These are phyloP conservation scores for Hydropsyche betteni DNA, from an alignment of 2,888 invertebrate genomes.

Conservation along the genomic window DNA sequence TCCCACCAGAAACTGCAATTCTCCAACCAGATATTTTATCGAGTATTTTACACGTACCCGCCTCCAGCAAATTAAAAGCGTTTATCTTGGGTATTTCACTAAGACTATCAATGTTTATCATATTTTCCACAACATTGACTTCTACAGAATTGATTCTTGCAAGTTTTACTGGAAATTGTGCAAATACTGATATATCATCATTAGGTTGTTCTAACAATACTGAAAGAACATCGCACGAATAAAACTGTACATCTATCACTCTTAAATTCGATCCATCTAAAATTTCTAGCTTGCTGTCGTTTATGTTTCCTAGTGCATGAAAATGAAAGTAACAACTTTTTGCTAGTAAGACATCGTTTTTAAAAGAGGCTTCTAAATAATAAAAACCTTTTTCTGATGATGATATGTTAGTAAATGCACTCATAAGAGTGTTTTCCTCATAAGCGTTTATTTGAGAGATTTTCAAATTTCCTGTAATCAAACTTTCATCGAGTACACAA, in stretches of 20 bases:
- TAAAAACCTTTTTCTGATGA: slow-evolving; percentile 62
- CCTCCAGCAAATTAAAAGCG: slow-evolving; percentile 65
- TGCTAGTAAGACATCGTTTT: slow-evolving; percentile 59
- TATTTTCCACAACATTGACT: slow-evolving; percentile 51
- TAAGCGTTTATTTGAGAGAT: slow-evolving; percentile 65
- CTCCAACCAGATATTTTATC: slow-evolving; percentile 74
- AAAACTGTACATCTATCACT: slow-evolving; percentile 79
- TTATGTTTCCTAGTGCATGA: slow-evolving; percentile 59
- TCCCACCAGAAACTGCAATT: slow-evolving; percentile 85
- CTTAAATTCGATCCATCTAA: slow-evolving; percentile 58
- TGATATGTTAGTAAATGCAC: slow-evolving; percentile 62
- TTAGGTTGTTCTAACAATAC: slow-evolving; percentile 70
- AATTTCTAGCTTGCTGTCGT: slow-evolving; percentile 55
- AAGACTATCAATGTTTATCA: slow-evolving; percentile 35
- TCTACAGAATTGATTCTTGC: slow-evolving; percentile 61
- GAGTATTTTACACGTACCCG: slow-evolving; percentile 67
- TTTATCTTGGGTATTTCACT: slow-evolving; percentile 64
- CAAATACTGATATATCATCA: slow-evolving; percentile 60
- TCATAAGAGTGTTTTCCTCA: slow-evolving; percentile 63
- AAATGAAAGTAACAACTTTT: slow-evolving; percentile 68
- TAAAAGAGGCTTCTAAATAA: slow-evolving; percentile 64
- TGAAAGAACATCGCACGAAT: slow-evolving; percentile 77
- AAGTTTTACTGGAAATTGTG: slow-evolving; percentile 64
- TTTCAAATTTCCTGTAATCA: slow-evolving; percentile 57
- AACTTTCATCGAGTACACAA: slow-evolving; percentile 54